A percentile compares a stretch with the other conserved stretches of the same genome.
Conservation (phyloP, 2,888 invertebrate species). For the Lasioglossum pauxillum region DNA sequence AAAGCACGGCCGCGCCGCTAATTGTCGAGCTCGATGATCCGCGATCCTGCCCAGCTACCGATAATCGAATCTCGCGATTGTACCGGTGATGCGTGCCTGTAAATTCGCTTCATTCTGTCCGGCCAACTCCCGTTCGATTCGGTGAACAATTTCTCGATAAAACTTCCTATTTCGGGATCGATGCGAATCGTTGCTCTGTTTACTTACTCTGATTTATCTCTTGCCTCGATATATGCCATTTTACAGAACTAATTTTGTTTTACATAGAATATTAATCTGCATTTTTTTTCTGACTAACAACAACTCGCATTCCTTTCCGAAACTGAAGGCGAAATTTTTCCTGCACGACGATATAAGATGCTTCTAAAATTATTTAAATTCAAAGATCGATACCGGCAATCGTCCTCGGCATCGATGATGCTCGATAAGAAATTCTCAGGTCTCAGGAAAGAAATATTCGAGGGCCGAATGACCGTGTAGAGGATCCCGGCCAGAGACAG, state of each 20-base stretch:
- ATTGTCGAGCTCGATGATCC: conserved; percentile 62
- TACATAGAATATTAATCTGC: background rate
- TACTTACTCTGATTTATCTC: background rate
- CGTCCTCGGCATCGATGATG: background rate
- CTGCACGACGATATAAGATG: background rate
- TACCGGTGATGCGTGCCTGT: conserved; percentile 40
- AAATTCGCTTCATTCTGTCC: conserved; percentile 4
- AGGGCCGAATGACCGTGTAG: conserved; percentile 15
- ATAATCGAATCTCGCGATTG: conserved; percentile 67
- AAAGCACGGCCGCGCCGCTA: conserved; percentile 49
- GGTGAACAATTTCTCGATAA: background rate
- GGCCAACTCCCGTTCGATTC: background rate
- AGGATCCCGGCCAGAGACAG: background rate
- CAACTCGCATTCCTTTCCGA: background rate
- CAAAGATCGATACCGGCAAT: background rate
- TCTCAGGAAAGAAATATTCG: background rate
- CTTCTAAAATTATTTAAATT: background rate
- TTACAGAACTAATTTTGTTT: too few species aligned
- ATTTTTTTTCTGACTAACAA: background rate
- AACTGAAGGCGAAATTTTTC: background rate
- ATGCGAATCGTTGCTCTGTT: background rate
- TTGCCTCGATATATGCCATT: background rate
- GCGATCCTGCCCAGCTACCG: conserved; percentile 48
- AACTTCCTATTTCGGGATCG: background rate
- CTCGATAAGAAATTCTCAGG: background rate